These are phyloP conservation scores for Pogonomyrmex californicus DNA, from an alignment of 1,140 invertebrate genomes.

Conservation along the genomic window DNA sequence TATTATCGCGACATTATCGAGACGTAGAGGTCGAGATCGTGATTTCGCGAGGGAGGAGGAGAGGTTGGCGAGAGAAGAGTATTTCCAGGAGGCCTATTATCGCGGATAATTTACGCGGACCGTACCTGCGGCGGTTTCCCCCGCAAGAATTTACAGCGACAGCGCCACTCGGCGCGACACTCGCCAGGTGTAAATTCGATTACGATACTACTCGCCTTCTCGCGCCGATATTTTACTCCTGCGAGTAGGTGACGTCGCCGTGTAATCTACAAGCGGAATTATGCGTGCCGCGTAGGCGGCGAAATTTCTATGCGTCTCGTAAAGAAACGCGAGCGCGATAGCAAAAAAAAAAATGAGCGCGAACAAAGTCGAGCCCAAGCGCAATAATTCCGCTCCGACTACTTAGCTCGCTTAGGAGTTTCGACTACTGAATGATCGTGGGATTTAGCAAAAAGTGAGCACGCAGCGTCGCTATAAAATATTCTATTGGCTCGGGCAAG, in stretches of 20 bases:
- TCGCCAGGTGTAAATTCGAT: conserved; percentile 66
- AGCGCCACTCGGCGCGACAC: conserved; percentile 37
- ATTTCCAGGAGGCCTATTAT: conserved; percentile 62
- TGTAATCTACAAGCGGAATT: conserved; percentile 57
- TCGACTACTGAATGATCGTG: background rate
- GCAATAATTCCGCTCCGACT: background rate
- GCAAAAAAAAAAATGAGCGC: conserved; percentile 4
- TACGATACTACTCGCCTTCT: conserved; percentile 56
- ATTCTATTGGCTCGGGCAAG: background rate
- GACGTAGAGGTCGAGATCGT: background rate
- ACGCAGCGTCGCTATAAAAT: background rate
- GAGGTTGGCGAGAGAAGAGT: conserved; percentile 12
- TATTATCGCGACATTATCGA: conserved; percentile 41
- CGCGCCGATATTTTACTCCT: conserved; percentile 55
- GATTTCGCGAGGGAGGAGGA: conserved; percentile 20
- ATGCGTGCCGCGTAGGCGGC: conserved; percentile 47
- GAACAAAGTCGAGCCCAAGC: background rate
- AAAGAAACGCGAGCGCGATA: conserved; percentile 34
- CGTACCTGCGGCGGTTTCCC: conserved; percentile 43
- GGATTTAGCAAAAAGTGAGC: background rate
- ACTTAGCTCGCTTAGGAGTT: conserved; percentile 9
- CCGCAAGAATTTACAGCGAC: conserved; percentile 53
- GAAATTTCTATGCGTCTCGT: conserved; percentile 50
- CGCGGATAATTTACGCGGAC: conserved; percentile 50
- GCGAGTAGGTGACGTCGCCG: conserved; percentile 54